A percentile compares a stretch with the other conserved stretches of the same genome.
Conservation (phyloP, 2,888 invertebrate genomes). For the Emmelina monodactyla region DNA sequence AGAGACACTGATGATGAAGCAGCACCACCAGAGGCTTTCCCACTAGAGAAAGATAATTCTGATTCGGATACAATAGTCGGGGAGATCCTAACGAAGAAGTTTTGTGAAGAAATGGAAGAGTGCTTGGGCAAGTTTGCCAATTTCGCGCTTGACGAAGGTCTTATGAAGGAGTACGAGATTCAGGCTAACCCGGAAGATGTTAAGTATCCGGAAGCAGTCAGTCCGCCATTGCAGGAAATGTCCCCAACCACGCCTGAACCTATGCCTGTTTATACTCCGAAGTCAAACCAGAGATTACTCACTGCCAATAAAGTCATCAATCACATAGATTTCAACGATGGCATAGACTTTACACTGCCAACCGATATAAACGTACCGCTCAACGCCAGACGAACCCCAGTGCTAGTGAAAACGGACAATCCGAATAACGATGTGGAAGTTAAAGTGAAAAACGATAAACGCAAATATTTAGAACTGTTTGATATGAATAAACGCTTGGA, state of each 20-base stretch:
- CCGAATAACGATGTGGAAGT: conserved; percentile 15
- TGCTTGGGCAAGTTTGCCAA: conserved; percentile 47
- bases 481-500: conserved; percentile 55
- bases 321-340: conserved; percentile 18
- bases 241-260: conserved; percentile 44
- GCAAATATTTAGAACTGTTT: no score
- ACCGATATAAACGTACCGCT: conserved; percentile 34
- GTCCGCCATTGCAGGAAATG: conserved; percentile 53
- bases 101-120: conserved; percentile 45
- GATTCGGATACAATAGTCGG: conserved; percentile 43
- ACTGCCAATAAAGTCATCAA: conserved; percentile 37
- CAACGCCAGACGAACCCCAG: conserved; percentile 30
- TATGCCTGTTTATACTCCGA: conserved; percentile 35
- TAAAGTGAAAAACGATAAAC: conserved; percentile 18
- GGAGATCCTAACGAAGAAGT: conserved; percentile 23
- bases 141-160: conserved; percentile 33
- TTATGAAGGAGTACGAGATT: conserved; percentile 20
- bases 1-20: conserved; percentile 30
- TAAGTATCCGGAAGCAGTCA: conserved; percentile 46
- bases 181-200: conserved; percentile 15
- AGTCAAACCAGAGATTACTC: conserved; percentile 35
- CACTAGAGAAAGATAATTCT: conserved; percentile 40
- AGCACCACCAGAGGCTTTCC: conserved; percentile 46
- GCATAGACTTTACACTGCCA: conserved; percentile 24
- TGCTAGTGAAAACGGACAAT: conserved; percentile 18